phyloP scores from a whole-genome alignment of 2,797 vertebrate species.

The Garrulus glandarius region DNA sequence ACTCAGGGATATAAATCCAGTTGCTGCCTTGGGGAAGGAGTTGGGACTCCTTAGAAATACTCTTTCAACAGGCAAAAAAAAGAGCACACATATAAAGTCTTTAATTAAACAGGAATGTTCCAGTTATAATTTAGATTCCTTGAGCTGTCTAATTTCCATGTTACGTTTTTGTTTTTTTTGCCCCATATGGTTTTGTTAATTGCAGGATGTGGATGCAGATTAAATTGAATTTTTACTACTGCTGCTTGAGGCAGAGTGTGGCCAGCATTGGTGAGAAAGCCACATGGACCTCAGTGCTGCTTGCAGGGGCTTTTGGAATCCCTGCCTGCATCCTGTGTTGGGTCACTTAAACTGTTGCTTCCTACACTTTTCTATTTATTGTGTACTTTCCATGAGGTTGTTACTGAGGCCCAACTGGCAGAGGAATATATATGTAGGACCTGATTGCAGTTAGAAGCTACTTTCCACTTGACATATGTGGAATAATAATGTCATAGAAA shows the following conservation, averaged over 20 bases:
- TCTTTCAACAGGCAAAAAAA: background rate
- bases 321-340: background rate
- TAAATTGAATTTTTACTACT: background rate
- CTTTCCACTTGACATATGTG: background rate
- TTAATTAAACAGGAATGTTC: background rate
- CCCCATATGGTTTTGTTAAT: background rate
- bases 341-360: background rate
- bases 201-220: background rate
- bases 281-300: background rate
- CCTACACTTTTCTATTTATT: background rate
- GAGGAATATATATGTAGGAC: background rate
- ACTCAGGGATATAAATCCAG: background rate
- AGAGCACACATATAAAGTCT: background rate
- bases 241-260: background rate
- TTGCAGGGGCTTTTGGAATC: background rate
- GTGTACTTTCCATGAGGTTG: background rate
- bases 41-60: background rate
- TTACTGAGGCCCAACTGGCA: background rate
- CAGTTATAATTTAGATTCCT: background rate
- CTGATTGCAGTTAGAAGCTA: background rate
- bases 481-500: background rate
- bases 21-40: background rate
- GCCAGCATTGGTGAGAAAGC: background rate
- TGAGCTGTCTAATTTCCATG: background rate
- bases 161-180: rapidly evolving